These are phyloP conservation scores for Autographa gamma DNA, from an alignment of 2,888 invertebrate genomes.

Conservation along the genomic window DNA sequence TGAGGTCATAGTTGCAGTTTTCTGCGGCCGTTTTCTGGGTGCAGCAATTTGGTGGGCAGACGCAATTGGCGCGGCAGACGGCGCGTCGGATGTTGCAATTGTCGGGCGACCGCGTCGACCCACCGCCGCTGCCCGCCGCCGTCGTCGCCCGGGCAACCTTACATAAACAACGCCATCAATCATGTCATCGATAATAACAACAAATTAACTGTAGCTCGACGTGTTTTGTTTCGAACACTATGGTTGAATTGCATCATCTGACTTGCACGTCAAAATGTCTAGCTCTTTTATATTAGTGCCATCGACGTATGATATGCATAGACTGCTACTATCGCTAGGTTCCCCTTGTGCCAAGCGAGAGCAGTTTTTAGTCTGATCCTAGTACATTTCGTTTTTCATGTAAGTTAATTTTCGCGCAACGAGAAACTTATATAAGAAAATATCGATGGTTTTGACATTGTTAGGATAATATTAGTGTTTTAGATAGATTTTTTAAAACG, in stretches of 20 bases:
- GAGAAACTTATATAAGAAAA: too few species aligned
- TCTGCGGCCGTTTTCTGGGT: conserved; percentile 64
- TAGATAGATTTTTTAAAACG: too few species aligned
- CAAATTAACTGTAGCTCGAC: conserved; percentile 17
- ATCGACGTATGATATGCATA: too few species aligned
- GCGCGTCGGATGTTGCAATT: conserved; percentile 85
- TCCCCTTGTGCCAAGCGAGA: too few species aligned
- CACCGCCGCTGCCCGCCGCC: conserved; percentile 37
- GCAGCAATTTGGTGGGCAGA: conserved; percentile 69
- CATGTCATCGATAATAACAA: conserved; percentile 46
- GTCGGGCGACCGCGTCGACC: conserved; percentile 49
- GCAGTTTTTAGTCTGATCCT: too few species aligned
- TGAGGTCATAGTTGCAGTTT: conserved; percentile 82
- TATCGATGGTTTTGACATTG: too few species aligned
- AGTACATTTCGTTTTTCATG: too few species aligned
- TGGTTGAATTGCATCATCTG: neutral
- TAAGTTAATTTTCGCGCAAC: too few species aligned
- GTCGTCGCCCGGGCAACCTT: conserved; percentile 51
- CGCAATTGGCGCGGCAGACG: conserved; percentile 75
- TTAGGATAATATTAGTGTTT: too few species aligned
- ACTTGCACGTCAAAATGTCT: neutral
- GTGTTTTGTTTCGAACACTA: conserved; percentile 5
- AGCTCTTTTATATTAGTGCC: neutral
- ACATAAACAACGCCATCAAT: conserved; percentile 54
- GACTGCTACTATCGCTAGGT: too few species aligned